Evolutionary conservation across 2,113 vertebrate species (phyloP), one percentile per base, ranked within the genome.

Genomic region (Pipa parva): DNA sequence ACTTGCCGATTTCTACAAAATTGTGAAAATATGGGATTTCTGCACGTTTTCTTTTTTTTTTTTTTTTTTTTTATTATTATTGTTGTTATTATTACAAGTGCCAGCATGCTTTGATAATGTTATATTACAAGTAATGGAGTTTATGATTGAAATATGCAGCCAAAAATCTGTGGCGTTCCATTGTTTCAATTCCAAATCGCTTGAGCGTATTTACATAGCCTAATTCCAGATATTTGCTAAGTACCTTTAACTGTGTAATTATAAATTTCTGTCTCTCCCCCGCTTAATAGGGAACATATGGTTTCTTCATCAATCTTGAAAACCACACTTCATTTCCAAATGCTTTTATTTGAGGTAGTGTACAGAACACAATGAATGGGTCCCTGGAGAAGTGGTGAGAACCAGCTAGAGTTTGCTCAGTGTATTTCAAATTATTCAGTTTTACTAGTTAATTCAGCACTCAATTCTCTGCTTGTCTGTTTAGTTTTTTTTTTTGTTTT

Each of bases 291-390:
- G 48, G 66, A 61, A 61, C 66, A 70, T 70, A 70, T 70, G 66
- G 58, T 51, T 70, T 70, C 58, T 61, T 70, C 66, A 70, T 70
- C 66, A 70, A 61, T 70, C 58, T 70, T 70, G 58, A 57, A 70
- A 61, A 61, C 66, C 48, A 21, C 66, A 70, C 66, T 70, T 61
- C 60, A 60, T 70, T 61, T 70, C 59, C 31, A 24, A 52, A 61
- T 61, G 66, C 66, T 70, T 61, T 54, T 60, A 61, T 70, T 70
- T 70, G 66, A 61, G 58, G 48, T 29, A 54, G 46, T 61, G 58
- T 61, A 54, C 33, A 42, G 49, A 54, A 61, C 48, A 61, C 57
- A 60, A 70, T 33, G 66, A 45, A 70, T 51, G 46, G 26, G 24
- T 70, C 66, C 66, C 66, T 17, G 12, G 66, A 70, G 66, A 18